Evolutionary conservation across 2,888 invertebrate genomes (phyloP).

Genomic region (Altica lythri): DNA sequence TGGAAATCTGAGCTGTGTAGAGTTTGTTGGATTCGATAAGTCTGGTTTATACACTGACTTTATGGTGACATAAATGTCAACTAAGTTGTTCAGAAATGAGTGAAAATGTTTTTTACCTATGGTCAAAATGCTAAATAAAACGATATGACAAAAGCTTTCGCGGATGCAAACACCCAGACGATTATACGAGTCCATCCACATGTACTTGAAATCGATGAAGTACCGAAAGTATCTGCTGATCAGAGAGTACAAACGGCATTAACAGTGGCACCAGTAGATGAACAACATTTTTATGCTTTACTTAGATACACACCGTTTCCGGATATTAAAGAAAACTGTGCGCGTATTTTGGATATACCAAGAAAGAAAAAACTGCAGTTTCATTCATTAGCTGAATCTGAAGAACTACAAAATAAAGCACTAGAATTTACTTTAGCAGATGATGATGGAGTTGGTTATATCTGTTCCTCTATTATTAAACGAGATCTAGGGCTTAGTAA

Average conservation of each 20-base stretch:
- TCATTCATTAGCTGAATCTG: slow-evolving; percentile 1
- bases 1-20: too few species aligned
- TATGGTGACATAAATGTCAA: too few species aligned
- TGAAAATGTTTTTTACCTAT: too few species aligned
- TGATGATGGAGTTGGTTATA: slow-evolving; percentile 41
- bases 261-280: slow-evolving; percentile 28
- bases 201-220: slow-evolving; percentile 28
- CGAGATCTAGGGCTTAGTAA: slow-evolving; percentile 16
- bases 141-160: slow-evolving; percentile 15
- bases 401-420: slow-evolving; percentile 21
- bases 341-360: slow-evolving; percentile 37
- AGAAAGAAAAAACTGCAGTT: slow-evolving; percentile 38
- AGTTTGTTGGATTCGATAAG: too few species aligned
- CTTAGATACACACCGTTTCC: slow-evolving; percentile 41
- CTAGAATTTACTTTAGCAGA: slow-evolving; percentile 34
- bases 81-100: too few species aligned
- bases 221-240: slow-evolving; percentile 34
- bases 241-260: slow-evolving; percentile 34
- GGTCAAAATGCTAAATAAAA: neutral
- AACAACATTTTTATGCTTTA: slow-evolving; percentile 36
- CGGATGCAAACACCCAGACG: slow-evolving; percentile 40
- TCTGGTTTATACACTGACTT: too few species aligned
- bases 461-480: slow-evolving; percentile 34
- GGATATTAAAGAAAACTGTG: slow-evolving; percentile 38
- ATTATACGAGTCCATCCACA: slow-evolving; percentile 40